Percentiles rank a stretch among this genome's conserved stretches.
Evolutionary conservation across 2,113 vertebrate species (phyloP).

Genomic region (Erythrocercus mccallii): DNA sequence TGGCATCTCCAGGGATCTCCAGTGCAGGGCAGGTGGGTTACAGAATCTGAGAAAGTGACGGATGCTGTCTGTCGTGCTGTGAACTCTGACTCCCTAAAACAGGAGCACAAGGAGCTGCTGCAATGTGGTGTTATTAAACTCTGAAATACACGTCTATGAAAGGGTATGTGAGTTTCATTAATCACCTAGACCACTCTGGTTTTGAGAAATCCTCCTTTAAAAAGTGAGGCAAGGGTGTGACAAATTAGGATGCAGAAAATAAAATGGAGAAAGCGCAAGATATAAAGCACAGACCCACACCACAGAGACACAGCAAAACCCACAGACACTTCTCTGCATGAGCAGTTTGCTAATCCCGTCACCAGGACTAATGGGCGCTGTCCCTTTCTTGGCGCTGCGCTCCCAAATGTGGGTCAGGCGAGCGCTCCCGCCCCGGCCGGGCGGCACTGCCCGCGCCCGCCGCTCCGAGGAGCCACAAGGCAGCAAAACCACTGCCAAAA

Average conservation of each 20-base stretch:
- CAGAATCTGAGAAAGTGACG: neutral
- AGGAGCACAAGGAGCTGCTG: neutral
- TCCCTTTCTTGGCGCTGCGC: neutral
- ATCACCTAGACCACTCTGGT: neutral
- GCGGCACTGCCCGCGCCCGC: slow-evolving; percentile 48
- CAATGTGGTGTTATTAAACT: accelerated
- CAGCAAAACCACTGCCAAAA: neutral
- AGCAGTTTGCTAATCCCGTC: neutral
- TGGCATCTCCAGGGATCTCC: slow-evolving; percentile 12
- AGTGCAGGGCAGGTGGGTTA: neutral
- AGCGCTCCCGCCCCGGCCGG: neutral
- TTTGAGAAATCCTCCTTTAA: neutral
- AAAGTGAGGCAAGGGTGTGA: accelerated
- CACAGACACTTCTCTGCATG: accelerated
- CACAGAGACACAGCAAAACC: neutral
- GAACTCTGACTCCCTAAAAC: neutral
- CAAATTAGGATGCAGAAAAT: neutral
- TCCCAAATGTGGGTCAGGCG: neutral
- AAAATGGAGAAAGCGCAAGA: neutral
- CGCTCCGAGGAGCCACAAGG: neutral
- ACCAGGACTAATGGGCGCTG: neutral
- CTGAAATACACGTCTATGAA: neutral
- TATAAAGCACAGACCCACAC: neutral
- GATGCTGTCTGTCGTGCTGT: neutral
- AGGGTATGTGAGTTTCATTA: neutral